Evolutionary conservation across 2,113 vertebrate species (phyloP).

Genomic region (Ceyx cyanopectus): DNA sequence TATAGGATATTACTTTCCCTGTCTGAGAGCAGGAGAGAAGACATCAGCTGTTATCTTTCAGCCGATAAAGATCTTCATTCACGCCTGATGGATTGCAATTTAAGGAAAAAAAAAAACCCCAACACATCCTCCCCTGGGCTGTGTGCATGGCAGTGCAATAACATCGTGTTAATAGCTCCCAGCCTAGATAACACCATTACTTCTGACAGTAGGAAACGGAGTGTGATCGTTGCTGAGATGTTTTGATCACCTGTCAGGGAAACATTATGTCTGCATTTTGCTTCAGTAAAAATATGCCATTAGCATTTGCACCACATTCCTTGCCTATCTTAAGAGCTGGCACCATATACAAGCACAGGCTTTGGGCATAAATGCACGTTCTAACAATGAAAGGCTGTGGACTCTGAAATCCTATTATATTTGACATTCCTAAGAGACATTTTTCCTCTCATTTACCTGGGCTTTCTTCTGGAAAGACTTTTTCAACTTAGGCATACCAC

Average conservation of each 20-base stretch:
- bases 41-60: conserved; percentile 61
- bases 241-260: conserved; percentile 66
- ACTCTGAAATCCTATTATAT: neutral
- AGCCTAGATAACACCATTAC: conserved; percentile 37
- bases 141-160: conserved; percentile 53
- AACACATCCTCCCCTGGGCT: conserved; percentile 22
- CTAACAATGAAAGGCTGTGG: neutral
- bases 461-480: neutral
- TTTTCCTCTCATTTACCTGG: neutral
- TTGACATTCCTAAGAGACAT: neutral
- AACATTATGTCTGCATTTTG: conserved; percentile 15
- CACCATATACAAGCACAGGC: neutral
- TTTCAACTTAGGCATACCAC: neutral
- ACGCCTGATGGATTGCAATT: conserved; percentile 53
- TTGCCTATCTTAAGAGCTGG: neutral
- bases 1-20: conserved; percentile 62
- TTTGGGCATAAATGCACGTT: neutral
- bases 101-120: neutral
- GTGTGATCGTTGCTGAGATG: conserved; percentile 29
- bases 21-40: conserved; percentile 60
- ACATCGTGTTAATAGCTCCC: conserved; percentile 49
- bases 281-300: conserved; percentile 15
- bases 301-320: neutral
- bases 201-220: conserved; percentile 43
- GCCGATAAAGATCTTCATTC: conserved; percentile 62